These are phyloP conservation scores for Karalla daura DNA, from an alignment of 2,797 vertebrate genomes.

Conservation along the genomic window DNA sequence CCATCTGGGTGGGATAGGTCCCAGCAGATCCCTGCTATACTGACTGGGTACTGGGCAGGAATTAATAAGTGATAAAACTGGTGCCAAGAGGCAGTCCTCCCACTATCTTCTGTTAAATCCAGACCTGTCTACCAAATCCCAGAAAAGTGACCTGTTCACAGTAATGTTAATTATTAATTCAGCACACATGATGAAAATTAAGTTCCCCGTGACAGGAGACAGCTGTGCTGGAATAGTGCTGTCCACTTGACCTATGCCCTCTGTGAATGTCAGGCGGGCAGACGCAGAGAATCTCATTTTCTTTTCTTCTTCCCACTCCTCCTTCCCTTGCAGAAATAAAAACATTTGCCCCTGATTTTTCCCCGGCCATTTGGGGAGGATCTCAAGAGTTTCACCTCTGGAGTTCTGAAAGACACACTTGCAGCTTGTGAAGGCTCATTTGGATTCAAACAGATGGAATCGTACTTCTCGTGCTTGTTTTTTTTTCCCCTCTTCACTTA, in stretches of 20 bases:
- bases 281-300: constrained; percentile 14
- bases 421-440: constrained; percentile 58
- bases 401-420: constrained; percentile 69
- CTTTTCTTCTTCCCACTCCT: not conserved
- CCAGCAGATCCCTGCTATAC: no score
- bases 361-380: constrained; percentile 30
- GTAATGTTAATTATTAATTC: no score
- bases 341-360: constrained; percentile 36
- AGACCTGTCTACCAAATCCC: no score
- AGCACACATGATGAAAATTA: constrained; percentile 50
- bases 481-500: constrained; percentile 25
- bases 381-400: constrained; percentile 68
- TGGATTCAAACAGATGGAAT: constrained; percentile 75
- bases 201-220: constrained; percentile 59
- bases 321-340: not conserved
- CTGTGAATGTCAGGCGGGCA: constrained; percentile 39
- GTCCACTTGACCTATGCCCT: constrained; percentile 63
- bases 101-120: no score
- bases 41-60: no score
- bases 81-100: no score
- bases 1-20: no score
- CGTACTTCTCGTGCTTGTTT: constrained; percentile 26
- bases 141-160: no score
- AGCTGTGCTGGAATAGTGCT: constrained; percentile 55
- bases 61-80: no score